phyloP scores from a whole-genome alignment of 2,797 vertebrate genomes.

The Tragopan temminckii region DNA sequence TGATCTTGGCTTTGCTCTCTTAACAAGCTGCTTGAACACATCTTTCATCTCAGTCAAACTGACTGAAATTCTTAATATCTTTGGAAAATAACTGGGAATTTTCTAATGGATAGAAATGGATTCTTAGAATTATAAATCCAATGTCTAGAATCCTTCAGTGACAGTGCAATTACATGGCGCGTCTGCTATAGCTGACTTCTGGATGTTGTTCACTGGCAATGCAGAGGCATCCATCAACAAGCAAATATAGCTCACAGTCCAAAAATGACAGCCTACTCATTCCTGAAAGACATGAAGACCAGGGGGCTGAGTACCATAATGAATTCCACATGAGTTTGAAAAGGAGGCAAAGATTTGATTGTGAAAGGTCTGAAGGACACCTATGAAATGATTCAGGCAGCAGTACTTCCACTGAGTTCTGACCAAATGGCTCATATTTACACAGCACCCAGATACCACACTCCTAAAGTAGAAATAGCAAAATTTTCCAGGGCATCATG shows the following conservation, averaged over 20 bases:
- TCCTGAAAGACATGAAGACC: neutral
- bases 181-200: neutral
- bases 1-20: neutral
- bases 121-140: slow-evolving; percentile 4
- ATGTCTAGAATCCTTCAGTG: neutral
- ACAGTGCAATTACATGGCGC: neutral
- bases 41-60: neutral
- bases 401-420: neutral
- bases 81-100: neutral
- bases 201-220: neutral
- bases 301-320: neutral
- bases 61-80: neutral
- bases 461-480: neutral
- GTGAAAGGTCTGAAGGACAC: neutral
- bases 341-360: neutral
- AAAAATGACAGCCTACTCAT: neutral
- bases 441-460: neutral
- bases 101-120: neutral
- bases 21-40: neutral
- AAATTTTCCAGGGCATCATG: neutral
- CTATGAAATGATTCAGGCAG: neutral
- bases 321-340: neutral
- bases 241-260: neutral
- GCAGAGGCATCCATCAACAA: neutral
- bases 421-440: neutral